A percentile compares a stretch with the other conserved stretches of the same genome.
Conservation (phyloP, 2,113 vertebrate species). For the Catharus minimus region DNA sequence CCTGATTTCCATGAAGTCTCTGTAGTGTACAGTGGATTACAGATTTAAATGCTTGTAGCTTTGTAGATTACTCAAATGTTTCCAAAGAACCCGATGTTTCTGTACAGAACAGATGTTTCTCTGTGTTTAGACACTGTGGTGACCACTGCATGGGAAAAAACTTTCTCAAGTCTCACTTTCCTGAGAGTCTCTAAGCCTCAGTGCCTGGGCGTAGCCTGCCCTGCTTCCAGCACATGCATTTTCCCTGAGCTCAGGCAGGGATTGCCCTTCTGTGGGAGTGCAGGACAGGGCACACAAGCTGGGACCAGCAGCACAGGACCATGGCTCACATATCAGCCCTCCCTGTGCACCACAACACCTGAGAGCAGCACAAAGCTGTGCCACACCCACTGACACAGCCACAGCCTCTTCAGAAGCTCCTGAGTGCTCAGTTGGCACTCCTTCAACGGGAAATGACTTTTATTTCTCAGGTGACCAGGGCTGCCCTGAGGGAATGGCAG, state of each 20-base stretch:
- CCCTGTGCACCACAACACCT: not conserved
- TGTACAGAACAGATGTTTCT: not conserved
- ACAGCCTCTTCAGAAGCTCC: not conserved
- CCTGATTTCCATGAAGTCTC: not conserved
- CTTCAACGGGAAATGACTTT: not conserved
- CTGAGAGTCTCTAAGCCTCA: not conserved
- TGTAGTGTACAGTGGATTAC: not conserved
- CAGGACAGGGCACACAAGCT: not conserved
- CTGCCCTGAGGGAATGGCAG: not conserved
- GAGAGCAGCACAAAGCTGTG: not conserved
- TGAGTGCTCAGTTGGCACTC: not conserved
- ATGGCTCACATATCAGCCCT: accelerated
- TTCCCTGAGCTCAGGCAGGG: not conserved
- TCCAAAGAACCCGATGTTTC: not conserved
- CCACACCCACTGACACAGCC: not conserved
- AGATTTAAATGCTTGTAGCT: not conserved
- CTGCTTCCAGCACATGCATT: not conserved
- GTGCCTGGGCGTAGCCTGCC: not conserved
- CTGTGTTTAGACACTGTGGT: not conserved
- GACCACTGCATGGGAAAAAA: not conserved
- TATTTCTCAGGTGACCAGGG: not conserved
- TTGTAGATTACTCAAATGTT: not conserved
- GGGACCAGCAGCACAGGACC: not conserved
- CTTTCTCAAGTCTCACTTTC: not conserved
- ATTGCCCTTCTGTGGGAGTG: not conserved